phyloP scores from a whole-genome alignment of 2,888 invertebrate species.

The Stenodema calcarata region DNA sequence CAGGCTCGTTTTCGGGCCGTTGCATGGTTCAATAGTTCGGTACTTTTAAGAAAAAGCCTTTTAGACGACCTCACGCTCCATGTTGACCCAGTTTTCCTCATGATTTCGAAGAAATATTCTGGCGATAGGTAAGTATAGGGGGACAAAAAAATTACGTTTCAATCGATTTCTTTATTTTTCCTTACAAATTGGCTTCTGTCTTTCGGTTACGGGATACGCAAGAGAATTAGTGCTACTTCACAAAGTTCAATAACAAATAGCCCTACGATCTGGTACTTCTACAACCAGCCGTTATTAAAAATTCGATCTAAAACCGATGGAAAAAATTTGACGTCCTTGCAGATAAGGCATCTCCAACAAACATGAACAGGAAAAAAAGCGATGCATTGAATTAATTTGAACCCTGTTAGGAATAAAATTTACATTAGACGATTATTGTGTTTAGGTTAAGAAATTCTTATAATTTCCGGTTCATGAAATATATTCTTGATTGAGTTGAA shows the following conservation, averaged over 20 bases:
- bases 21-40: no score
- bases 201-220: not conserved
- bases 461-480: not conserved
- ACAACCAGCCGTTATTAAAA: not conserved
- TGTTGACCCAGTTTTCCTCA: no score
- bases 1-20: no score
- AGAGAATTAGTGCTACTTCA: not conserved
- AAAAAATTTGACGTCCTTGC: not conserved
- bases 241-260: not conserved
- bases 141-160: not conserved
- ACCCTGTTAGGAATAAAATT: not conserved
- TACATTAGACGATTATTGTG: not conserved
- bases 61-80: no score
- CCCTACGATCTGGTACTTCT: not conserved
- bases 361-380: not conserved
- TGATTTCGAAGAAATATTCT: no score
- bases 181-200: not conserved
- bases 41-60: no score
- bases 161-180: not conserved
- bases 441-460: not conserved
- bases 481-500: not conserved
- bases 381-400: not conserved
- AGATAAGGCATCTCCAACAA: not conserved
- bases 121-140: no score
- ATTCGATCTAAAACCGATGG: not conserved